phyloP scores from a whole-genome alignment of 2,113 vertebrate species.

The Edolisoma coerulescens region DNA sequence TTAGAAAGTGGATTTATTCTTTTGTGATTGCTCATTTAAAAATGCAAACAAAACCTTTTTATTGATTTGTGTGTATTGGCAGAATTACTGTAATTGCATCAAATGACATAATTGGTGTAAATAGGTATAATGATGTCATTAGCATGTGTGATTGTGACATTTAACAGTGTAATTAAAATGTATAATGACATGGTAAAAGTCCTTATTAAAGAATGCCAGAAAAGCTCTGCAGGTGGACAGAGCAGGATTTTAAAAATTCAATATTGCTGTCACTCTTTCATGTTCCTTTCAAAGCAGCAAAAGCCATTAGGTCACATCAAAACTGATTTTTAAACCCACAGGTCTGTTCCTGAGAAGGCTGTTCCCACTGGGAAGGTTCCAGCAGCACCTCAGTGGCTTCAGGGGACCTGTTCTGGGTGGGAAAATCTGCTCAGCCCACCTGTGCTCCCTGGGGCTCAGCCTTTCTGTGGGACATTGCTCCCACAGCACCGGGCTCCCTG shows the following conservation, averaged over 20 bases:
- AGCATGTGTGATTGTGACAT: conserved; percentile 72
- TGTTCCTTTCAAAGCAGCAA: conserved; percentile 22
- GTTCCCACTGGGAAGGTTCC: background rate
- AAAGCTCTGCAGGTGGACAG: conserved; percentile 69
- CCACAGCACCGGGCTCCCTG: background rate
- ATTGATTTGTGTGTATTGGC: conserved; percentile 74
- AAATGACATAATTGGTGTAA: conserved; percentile 74
- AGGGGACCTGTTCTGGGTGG: background rate
- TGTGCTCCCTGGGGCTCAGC: fast-evolving
- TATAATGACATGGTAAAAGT: conserved; percentile 68
- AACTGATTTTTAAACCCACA: background rate
- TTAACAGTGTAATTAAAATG: conserved; percentile 73
- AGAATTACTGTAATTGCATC: conserved; percentile 71
- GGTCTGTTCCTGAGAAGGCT: background rate
- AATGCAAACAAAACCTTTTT: conserved; percentile 67
- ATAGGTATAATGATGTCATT: conserved; percentile 75
- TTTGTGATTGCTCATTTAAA: conserved; percentile 49
- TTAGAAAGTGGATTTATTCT: conserved; percentile 23
- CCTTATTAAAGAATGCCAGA: conserved; percentile 54
- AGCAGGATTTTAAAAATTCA: conserved; percentile 39
- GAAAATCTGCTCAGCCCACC: fast-evolving
- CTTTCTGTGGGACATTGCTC: background rate
- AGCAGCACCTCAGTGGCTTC: background rate
- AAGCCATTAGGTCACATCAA: conserved; percentile 32
- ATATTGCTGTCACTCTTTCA: conserved; percentile 49